Base-by-base conservation (phyloP, 2,113 vertebrate genomes). In the Esox niger region DNA sequence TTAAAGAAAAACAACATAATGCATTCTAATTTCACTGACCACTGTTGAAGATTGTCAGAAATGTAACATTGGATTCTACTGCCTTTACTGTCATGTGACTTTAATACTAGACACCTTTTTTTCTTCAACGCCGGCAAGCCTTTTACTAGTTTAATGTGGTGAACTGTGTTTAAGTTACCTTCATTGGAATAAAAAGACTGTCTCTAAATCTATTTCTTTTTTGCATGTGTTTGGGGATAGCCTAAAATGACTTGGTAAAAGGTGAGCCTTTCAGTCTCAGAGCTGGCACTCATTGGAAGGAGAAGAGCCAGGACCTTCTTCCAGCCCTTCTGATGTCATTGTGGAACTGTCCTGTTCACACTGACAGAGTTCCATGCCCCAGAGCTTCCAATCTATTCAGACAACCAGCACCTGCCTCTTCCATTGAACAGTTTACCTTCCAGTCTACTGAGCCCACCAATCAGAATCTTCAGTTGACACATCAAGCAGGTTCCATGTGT, bases 61-160 rank as follows among this genome's bases (percentile, higher is more conserved):
- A 89, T 90, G 87, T 90, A 90, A 88, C 83, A 74, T 74, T 60
- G 79, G 77, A 71, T 71, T 71, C 78, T 64, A 72, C 81, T 74
- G 77, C 81, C 74, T 84, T 86, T 81, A 82, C 87, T 92, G 91
- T 91, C 89, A 93, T 93, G 91, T 93, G 91, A 93, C 89, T 82
- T 85, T 84, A 78, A 83, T 79, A 65, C 71, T 69, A 76, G 73
- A 35, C 77, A 71, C 80, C 74, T 80, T 80, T 64, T 85, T 67
- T 86, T 88, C 75, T 86, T 77, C 70, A 61, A 81, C 68, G 69
- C 15, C 69, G 73, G 85, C 76, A 85, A 79, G 81, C 83, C 84
- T 83, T 78, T 88, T 91, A 82, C 84, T 89, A 94, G 85, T 93
- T 97, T 94, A 91, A 98, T 98, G 96, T 97, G 97, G 94, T 97